Percentiles rank a stretch among this genome's conserved stretches.
Conservation (phyloP, 2,888 invertebrate species). For the Eremobia ochroleuca region DNA sequence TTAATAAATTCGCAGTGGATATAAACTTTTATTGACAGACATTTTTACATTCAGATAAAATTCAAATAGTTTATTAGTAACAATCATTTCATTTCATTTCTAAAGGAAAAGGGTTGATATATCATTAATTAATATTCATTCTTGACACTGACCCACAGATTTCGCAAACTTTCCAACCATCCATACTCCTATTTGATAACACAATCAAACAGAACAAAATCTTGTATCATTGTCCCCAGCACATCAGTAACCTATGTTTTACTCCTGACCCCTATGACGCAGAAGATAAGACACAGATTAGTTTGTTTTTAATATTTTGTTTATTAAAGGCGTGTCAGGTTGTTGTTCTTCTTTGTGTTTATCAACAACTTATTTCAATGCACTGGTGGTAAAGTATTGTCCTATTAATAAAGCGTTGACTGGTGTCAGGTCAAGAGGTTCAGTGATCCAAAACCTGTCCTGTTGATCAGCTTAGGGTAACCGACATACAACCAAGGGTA, state of each 20-base stretch:
- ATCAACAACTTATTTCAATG: conserved; percentile 9
- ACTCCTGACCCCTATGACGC: conserved; percentile 12
- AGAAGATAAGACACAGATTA: conserved; percentile 28
- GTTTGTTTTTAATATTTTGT: conserved; percentile 26
- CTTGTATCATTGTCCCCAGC: conserved; percentile 10
- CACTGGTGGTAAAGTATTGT: background rate
- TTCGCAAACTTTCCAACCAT: background rate
- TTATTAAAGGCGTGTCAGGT: conserved; percentile 9
- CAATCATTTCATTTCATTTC: background rate
- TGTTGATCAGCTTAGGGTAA: background rate
- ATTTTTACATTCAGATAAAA: background rate
- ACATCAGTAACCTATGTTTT: conserved; percentile 12
- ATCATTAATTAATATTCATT: background rate
- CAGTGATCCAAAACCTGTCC: background rate
- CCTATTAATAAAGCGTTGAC: conserved; percentile 7
- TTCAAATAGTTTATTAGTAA: background rate
- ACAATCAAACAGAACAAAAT: background rate
- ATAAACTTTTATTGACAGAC: background rate
- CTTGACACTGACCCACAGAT: background rate
- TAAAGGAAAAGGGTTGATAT: background rate
- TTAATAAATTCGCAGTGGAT: conserved; percentile 16
- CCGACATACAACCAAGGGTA: background rate
- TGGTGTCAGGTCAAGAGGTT: background rate
- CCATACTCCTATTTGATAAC: background rate
- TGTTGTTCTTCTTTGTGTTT: conserved; percentile 12